phyloP scores from a whole-genome alignment of 1,140 invertebrate species.

The Drosophila pseudoobscura region DNA sequence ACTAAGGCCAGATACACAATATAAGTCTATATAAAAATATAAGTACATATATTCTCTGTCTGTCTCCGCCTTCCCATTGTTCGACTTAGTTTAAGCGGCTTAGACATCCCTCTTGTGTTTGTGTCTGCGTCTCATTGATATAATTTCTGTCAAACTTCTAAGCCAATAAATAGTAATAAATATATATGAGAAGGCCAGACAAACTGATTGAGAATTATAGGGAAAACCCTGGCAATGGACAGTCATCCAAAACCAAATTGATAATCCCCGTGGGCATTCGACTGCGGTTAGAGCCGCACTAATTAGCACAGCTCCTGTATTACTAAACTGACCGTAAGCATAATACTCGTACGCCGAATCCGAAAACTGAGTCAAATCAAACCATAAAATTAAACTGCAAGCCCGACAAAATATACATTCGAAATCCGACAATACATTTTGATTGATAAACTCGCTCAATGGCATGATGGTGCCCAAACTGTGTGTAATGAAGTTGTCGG shows the following conservation, averaged over 20 bases:
- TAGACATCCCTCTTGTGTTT: constrained; percentile 7
- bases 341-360: constrained; percentile 11
- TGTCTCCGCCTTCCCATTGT: constrained; percentile 18
- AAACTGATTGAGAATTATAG: neutral
- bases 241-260: neutral
- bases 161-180: constrained; percentile 38
- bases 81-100: constrained; percentile 28
- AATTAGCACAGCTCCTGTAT: constrained; percentile 24
- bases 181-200: neutral
- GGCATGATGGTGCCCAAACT: constrained; percentile 2
- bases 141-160: constrained; percentile 19
- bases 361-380: constrained; percentile 33
- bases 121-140: constrained; percentile 21
- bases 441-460: constrained; percentile 56
- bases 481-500: constrained; percentile 66
- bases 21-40: constrained; percentile 1
- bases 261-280: neutral
- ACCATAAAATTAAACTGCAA: constrained; percentile 58
- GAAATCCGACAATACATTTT: constrained; percentile 44
- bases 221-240: neutral
- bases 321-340: constrained; percentile 21
- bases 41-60: neutral
- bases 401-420: constrained; percentile 54
- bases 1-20: neutral
- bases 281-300: constrained; percentile 2